Conservation (phyloP, 2,797 vertebrate genomes). For the Echiichthys vipera region DNA sequence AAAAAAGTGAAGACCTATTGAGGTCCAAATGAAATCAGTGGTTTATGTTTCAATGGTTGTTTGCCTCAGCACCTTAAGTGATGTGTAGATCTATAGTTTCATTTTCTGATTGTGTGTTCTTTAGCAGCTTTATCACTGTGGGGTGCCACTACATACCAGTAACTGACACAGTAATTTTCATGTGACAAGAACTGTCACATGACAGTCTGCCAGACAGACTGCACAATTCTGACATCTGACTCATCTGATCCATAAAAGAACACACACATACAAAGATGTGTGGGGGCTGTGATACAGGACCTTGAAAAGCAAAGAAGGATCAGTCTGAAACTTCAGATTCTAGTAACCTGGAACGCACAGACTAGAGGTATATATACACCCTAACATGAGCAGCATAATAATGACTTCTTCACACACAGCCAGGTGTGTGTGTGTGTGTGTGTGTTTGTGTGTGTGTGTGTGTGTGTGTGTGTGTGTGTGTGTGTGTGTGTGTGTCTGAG, state of each 20-base stretch:
- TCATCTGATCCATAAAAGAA: slow-evolving; percentile 5
- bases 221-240: slow-evolving; percentile 6
- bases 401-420: slow-evolving; percentile 27
- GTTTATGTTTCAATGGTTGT: neutral
- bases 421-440: slow-evolving; percentile 6
- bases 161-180: slow-evolving; percentile 20
- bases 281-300: slow-evolving; percentile 1
- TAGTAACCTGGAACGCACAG: slow-evolving; percentile 31
- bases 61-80: neutral
- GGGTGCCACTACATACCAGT: neutral
- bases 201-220: slow-evolving; percentile 1
- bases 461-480: too few relatives aligned
- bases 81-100: neutral
- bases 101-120: neutral
- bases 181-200: slow-evolving; percentile 21
- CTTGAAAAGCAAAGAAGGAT: slow-evolving; percentile 9
- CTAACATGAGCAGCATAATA: slow-evolving; percentile 47
- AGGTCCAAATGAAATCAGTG: neutral
- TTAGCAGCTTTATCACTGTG: neutral
- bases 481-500: too few relatives aligned
- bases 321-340: slow-evolving; percentile 44
- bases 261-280: slow-evolving; percentile 4
- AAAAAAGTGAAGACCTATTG: neutral
- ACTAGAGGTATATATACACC: slow-evolving; percentile 36
- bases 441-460: too few relatives aligned